Evolutionary conservation across 2,797 vertebrate species (phyloP).

Genomic region (Acomys russatus): DNA sequence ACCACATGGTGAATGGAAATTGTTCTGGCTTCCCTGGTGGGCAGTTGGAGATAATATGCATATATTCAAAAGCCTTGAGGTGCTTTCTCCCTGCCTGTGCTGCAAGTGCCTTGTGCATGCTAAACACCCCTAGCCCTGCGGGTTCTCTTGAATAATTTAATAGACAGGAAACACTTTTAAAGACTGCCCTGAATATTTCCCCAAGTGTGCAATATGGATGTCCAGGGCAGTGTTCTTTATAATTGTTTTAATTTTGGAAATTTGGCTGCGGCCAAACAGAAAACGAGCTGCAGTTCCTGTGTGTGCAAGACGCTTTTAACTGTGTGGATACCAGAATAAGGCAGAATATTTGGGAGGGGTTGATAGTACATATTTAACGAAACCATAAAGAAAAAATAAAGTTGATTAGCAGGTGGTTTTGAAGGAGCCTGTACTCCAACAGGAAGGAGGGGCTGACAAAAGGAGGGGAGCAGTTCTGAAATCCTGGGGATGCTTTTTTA

Average conservation of each 20-base stretch:
- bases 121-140: neutral
- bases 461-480: neutral
- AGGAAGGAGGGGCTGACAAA: neutral
- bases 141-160: neutral
- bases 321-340: neutral
- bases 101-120: neutral
- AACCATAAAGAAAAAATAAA: neutral
- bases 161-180: neutral
- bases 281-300: neutral
- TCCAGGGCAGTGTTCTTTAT: neutral
- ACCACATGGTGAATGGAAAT: neutral
- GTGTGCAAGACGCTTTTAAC: neutral
- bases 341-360: neutral
- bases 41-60: no score
- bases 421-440: neutral
- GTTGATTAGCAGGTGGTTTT: neutral
- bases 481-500: neutral
- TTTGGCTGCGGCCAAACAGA: conserved; percentile 3
- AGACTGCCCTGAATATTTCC: neutral
- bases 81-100: neutral
- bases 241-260: conserved; percentile 18
- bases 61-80: neutral
- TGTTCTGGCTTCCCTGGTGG: neutral
- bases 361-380: neutral
- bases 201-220: neutral